Base-by-base conservation (phyloP, 2,888 invertebrate species). In the Pocota personata region DNA sequence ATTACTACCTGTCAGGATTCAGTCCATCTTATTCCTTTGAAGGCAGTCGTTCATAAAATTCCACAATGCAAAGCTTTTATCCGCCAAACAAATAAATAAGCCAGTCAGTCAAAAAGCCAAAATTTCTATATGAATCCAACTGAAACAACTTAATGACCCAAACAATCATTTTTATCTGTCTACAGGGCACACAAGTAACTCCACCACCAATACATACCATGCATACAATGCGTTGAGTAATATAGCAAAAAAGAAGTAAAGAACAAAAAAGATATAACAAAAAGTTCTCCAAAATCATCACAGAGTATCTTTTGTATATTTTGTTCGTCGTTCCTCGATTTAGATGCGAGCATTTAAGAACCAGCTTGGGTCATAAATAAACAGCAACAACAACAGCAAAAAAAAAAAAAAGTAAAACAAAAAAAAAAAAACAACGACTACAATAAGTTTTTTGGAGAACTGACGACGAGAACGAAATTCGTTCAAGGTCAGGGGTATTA, bases 401-500 rank as follows among this genome's bases (percentile, higher is more conserved):
- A 46, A 69, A 43, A 30, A 66, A 66, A 64, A 64, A 32, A 40
- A 30, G 21, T 21, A n/a, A n/a, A n/a, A n/a, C n/a, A 32, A 50
- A 62, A 64, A 71, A 64, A n/a, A n/a, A n/a, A n/a, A n/a, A 32
- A 50, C 57, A 64, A 71, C 66, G 66, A 77, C 46, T 60, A 79
- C 83, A 79, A 79, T 69, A 48, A 35, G 55, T 82, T 64, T 75
- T 75, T 35, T 57, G 60, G 75, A 75, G 82, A 77, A 72, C 60
- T 82, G 67, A 67, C 66, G 67, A 86, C 72, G 86, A 48, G 72
- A 86, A 80, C 55, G 72, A 86, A 86, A 86, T 86, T 86, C 86
- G 86, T 86, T 82, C 86, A 86, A 86, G 82, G 86, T 86, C 86
- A 86, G 86, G 84, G 82, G 82, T 86, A 86, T 86, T 86, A 86